These are phyloP conservation scores for Rhegmatorhina hoffmannsi DNA, from an alignment of 2,113 vertebrate species.

Conservation along the genomic window DNA sequence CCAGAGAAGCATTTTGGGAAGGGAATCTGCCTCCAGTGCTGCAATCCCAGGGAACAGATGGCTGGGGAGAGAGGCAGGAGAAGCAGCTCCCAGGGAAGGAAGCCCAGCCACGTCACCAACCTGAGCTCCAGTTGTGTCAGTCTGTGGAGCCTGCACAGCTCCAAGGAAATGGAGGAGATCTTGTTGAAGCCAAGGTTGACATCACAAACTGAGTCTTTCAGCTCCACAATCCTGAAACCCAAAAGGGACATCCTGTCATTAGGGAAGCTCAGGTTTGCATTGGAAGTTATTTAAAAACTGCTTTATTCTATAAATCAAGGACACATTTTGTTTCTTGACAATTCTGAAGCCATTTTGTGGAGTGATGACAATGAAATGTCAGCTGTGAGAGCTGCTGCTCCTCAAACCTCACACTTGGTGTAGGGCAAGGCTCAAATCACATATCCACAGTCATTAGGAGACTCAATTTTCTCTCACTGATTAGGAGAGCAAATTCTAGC, in stretches of 20 bases:
- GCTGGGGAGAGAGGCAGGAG: background rate
- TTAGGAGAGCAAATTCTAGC: background rate
- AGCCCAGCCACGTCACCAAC: slow-evolving; percentile 68
- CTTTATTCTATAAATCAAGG: background rate
- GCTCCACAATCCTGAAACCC: slow-evolving; percentile 83
- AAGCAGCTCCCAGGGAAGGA: background rate
- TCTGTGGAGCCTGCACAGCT: slow-evolving; percentile 82
- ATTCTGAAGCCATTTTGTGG: background rate
- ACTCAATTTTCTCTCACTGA: background rate
- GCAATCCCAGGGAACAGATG: background rate
- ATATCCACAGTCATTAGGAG: rapidly evolving
- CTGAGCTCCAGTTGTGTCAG: slow-evolving; percentile 89
- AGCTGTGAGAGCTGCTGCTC: background rate
- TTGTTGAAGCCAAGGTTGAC: slow-evolving; percentile 91
- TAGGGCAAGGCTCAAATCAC: background rate
- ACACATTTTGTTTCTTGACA: background rate
- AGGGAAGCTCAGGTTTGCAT: background rate
- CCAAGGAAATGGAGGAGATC: slow-evolving; percentile 78
- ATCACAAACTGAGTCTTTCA: slow-evolving; percentile 83
- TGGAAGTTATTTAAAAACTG: background rate
- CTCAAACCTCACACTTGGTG: background rate
- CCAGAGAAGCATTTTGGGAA: background rate
- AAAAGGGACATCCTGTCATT: background rate
- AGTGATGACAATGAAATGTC: background rate
- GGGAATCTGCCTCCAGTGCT: background rate